A percentile compares a stretch with the other conserved stretches of the same genome.
Conservation (phyloP, 2,888 invertebrate species). For the Scaptomyza flava region DNA sequence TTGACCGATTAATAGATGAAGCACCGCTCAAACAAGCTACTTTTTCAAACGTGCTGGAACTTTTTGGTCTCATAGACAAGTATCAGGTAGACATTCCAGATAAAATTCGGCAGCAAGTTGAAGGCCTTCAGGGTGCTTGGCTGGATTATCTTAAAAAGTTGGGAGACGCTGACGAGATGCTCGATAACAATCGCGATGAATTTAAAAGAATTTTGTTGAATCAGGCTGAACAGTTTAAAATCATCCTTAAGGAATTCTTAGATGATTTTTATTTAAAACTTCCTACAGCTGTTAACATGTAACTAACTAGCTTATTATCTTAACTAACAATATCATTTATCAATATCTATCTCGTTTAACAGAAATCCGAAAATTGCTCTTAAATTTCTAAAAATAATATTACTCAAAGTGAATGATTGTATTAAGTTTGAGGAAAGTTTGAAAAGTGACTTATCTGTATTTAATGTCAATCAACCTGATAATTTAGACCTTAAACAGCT, state of each 20-base stretch:
- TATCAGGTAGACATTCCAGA: conserved; percentile 89
- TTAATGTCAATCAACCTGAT: conserved; percentile 91
- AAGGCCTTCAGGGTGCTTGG: conserved; percentile 86
- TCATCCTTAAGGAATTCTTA: conserved; percentile 88
- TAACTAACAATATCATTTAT: not conserved
- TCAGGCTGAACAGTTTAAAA: conserved; percentile 90
- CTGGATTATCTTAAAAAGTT: conserved; percentile 88
- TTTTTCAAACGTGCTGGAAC: conserved; percentile 90
- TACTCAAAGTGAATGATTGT: conserved; percentile 65
- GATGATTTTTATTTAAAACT: conserved; percentile 87
- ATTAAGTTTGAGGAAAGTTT: conserved; percentile 87
- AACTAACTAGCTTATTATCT: not conserved
- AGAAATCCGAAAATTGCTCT: conserved; percentile 75
- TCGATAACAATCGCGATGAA: conserved; percentile 90
- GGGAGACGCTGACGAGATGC: conserved; percentile 89
- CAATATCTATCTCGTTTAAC: conserved; percentile 7
- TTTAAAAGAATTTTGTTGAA: conserved; percentile 89
- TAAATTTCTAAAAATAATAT: conserved; percentile 70
- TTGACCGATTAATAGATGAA: conserved; percentile 88
- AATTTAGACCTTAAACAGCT: conserved; percentile 88
- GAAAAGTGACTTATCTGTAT: conserved; percentile 89
- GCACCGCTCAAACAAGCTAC: conserved; percentile 87
- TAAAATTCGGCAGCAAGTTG: conserved; percentile 57
- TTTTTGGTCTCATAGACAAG: conserved; percentile 89
- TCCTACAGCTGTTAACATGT: conserved; percentile 36